These are phyloP conservation scores for Aplysina aerophoba DNA, from an alignment of 37 sponge, comb jelly and placozoan genomes.

Conservation along the genomic window DNA sequence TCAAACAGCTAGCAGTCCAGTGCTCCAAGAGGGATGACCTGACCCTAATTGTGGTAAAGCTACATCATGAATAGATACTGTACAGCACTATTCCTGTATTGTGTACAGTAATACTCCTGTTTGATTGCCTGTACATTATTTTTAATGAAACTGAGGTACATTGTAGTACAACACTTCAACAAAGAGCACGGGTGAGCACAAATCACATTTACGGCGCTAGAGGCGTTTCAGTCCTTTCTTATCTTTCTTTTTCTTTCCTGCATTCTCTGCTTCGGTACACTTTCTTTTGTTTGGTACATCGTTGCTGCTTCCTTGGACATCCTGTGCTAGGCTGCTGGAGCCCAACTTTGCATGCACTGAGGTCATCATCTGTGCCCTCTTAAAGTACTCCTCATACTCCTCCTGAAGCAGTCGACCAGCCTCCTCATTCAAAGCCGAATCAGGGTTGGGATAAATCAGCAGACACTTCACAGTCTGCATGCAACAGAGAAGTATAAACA, in stretches of 20 bases:
- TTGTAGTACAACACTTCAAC: too few species aligned
- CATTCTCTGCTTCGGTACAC: conserved; percentile 11
- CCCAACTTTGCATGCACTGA: conserved; percentile 81
- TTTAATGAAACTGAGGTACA: too few species aligned
- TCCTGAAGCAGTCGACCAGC: conserved; percentile 92
- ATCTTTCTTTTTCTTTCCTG: conserved; percentile 84
- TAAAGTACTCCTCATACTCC: conserved; percentile 87
- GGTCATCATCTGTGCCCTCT: conserved; percentile 91
- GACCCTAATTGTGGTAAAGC: conserved; percentile 72
- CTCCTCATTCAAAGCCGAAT: conserved; percentile 99
- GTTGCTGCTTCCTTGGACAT: neutral
- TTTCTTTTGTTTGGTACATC: conserved; percentile 13
- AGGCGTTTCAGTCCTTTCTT: conserved; percentile 86
- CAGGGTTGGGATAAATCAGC: conserved; percentile 96
- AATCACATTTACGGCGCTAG: neutral
- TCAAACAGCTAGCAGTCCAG: conserved; percentile 42
- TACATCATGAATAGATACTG: neutral
- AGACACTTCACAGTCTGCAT: conserved; percentile 93
- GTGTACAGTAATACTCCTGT: too few species aligned
- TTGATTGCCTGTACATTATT: too few species aligned
- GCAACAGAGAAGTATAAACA: neutral
- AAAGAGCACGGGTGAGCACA: too few species aligned
- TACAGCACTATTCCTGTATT: neutral
- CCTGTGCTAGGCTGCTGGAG: neutral
- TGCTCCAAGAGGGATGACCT: conserved; percentile 88